phyloP scores from a whole-genome alignment of 2,113 vertebrate species.

The Noturus placidus region DNA sequence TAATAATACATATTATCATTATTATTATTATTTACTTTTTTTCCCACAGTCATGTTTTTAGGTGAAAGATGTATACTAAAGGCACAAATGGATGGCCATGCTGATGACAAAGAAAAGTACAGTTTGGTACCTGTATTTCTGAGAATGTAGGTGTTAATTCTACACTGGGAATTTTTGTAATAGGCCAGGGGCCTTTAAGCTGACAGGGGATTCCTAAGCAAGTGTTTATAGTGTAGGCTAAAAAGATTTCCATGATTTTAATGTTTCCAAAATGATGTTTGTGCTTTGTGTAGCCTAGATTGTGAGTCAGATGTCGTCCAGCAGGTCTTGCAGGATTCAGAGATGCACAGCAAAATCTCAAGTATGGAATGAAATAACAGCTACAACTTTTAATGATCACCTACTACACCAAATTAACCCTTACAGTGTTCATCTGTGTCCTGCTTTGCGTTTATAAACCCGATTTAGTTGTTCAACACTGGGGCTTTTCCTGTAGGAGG shows the following conservation, averaged over 20 bases:
- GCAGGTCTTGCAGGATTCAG: conserved; percentile 47
- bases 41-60: neutral
- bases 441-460: neutral
- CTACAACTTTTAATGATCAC: neutral
- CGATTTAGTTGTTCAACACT: neutral
- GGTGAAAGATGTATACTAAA: neutral
- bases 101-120: neutral
- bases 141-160: conserved; percentile 5
- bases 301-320: conserved; percentile 40
- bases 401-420: neutral
- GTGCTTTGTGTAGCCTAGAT: conserved; percentile 19
- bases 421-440: neutral
- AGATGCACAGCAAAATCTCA: conserved; percentile 12
- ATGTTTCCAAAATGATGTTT: conserved; percentile 33
- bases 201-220: conserved; percentile 23
- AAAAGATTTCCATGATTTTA: conserved; percentile 30
- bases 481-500: neutral
- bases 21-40: too few relatives aligned
- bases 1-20: too few relatives aligned
- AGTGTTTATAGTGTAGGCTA: conserved; percentile 20
- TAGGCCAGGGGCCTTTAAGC: neutral
- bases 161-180: conserved; percentile 1
- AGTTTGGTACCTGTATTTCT: conserved; percentile 14
- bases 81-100: neutral
- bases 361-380: neutral